phyloP scores from a whole-genome alignment of 2,797 vertebrate species.

The Tarsius wallacei region DNA sequence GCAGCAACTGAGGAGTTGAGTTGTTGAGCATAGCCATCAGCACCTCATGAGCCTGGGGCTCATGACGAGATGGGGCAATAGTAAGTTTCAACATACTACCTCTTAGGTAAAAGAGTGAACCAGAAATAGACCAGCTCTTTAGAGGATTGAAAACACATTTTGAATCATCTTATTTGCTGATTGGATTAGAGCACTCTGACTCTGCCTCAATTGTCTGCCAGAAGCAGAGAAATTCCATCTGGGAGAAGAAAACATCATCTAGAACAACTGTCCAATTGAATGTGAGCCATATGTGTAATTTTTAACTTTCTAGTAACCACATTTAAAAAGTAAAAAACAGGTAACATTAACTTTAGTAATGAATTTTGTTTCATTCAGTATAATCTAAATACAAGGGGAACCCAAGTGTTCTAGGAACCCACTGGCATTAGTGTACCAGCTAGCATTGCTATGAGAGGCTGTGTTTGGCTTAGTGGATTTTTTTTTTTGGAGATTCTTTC shows the following conservation, averaged over 20 bases:
- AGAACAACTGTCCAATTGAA: background rate
- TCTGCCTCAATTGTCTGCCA: background rate
- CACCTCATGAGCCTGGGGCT: background rate
- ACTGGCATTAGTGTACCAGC: too few species aligned
- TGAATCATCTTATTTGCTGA: background rate
- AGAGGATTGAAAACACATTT: background rate
- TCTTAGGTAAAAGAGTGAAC: background rate
- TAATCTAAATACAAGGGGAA: background rate
- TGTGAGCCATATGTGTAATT: background rate
- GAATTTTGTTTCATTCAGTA: background rate
- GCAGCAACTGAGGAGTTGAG: background rate
- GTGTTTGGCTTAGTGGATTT: too few species aligned
- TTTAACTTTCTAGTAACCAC: constrained; percentile 18
- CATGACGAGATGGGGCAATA: background rate
- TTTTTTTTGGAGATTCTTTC: too few species aligned
- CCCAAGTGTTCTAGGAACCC: too few species aligned
- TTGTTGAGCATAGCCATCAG: background rate
- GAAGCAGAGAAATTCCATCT: background rate
- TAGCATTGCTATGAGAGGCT: too few species aligned
- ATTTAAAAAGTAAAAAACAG: background rate
- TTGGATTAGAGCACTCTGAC: background rate
- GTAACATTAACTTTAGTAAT: background rate
- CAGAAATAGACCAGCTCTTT: background rate
- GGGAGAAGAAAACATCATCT: background rate
- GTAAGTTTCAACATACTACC: background rate